phyloP scores from a whole-genome alignment of 1,140 invertebrate species.

The Apis dorsata region DNA sequence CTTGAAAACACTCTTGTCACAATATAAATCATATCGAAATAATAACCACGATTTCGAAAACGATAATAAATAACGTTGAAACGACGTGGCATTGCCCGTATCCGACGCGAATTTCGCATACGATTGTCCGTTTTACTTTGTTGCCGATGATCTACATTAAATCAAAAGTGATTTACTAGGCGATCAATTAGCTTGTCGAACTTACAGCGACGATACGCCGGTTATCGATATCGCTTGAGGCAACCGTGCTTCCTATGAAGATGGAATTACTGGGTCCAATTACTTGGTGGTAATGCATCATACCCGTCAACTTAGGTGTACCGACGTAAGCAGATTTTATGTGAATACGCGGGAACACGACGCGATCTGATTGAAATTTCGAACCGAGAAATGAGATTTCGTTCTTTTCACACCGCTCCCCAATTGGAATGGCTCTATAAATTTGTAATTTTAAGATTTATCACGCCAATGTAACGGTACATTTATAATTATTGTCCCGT shows the following conservation, averaged over 20 bases:
- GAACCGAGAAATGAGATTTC: not conserved
- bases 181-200: constrained; percentile 50
- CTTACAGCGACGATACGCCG: constrained; percentile 37
- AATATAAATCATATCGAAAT: too few relatives aligned
- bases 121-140: constrained; percentile 48
- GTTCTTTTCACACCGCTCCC: not conserved
- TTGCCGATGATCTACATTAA: constrained; percentile 5
- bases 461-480: too few relatives aligned
- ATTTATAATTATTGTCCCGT: too few relatives aligned
- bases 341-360: constrained; percentile 11
- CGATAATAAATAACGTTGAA: not conserved
- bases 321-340: constrained; percentile 51
- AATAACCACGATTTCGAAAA: too few relatives aligned
- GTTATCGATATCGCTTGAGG: constrained; percentile 41
- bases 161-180: constrained; percentile 45
- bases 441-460: too few relatives aligned
- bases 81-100: not conserved
- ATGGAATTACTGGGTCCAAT: constrained; percentile 43
- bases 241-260: constrained; percentile 24
- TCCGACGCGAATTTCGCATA: constrained; percentile 37
- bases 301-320: constrained; percentile 44
- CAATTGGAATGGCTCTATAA: too few relatives aligned
- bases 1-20: too few relatives aligned
- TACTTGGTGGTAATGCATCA: constrained; percentile 45
- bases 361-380: constrained; percentile 30